A percentile compares a stretch with the other conserved stretches of the same genome.
These are phyloP conservation scores for Bufo bufo DNA, from an alignment of 2,113 vertebrate species.

Conservation along the genomic window DNA sequence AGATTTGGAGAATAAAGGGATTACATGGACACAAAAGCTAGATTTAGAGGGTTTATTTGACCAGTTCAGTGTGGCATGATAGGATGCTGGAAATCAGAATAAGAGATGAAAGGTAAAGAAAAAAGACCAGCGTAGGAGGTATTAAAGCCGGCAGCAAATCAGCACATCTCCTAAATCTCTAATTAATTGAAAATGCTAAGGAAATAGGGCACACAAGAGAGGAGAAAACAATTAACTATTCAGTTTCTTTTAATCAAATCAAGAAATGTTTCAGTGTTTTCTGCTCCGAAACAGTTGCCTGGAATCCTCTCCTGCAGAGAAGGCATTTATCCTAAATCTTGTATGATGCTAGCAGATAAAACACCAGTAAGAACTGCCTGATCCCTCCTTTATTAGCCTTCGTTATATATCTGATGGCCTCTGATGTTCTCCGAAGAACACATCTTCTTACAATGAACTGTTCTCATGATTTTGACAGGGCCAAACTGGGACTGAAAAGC, in stretches of 20 bases:
- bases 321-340: background rate
- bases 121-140: conserved; percentile 64
- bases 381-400: background rate
- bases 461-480: background rate
- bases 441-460: background rate
- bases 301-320: conserved; percentile 39
- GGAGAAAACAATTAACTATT: conserved; percentile 61
- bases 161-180: conserved; percentile 71
- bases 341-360: background rate
- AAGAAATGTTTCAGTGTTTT: conserved; percentile 66
- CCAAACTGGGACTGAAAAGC: background rate
- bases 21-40: conserved; percentile 77
- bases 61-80: conserved; percentile 70
- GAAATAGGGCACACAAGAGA: conserved; percentile 46
- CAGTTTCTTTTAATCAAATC: conserved; percentile 62
- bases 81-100: conserved; percentile 66
- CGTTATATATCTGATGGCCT: background rate
- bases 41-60: conserved; percentile 78
- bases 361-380: background rate
- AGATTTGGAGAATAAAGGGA: conserved; percentile 83
- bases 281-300: conserved; percentile 40
- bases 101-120: conserved; percentile 71
- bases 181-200: conserved; percentile 73
- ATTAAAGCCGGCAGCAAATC: conserved; percentile 61
- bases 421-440: background rate